Evolutionary conservation across 2,113 vertebrate genomes (phyloP), one percentile per base, ranked within the genome.

Genomic region (Etheostoma cragini): DNA sequence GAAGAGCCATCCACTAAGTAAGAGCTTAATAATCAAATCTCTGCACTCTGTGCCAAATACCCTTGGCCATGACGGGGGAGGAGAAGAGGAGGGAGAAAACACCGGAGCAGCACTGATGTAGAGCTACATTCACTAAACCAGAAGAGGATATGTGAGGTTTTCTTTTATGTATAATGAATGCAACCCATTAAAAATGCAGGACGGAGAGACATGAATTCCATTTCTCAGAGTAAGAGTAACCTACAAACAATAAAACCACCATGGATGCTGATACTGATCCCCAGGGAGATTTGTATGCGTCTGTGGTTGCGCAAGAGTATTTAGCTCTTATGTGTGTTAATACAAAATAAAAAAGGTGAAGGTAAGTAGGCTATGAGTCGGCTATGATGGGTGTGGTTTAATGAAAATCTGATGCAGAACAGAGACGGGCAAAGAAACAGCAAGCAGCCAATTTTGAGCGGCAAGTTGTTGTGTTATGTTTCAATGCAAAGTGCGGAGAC

Each of bases 141-240:
- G 49, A 22, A 54, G 2, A 8, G 33, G 42, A 53, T 24, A 38
- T 76, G 38, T 11, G 38, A 0, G 35, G 1, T 10, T 2, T 38
- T 54, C 21, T 52, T 66, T 52, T 72, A 87, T 54, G 67, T 66
- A 81, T 87, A 83, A 93, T 81, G 76, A 85, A 89, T 89, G 77
- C 15, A 17, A 38, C 17, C 46, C 35, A 88, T 91, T 77, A 91
- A 91, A 90, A 85, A 91, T 89, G 86, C 88, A 91, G 15, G 35
- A 60, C 45, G 17, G 0, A 33, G 60, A 58, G 72, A 87, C 22
- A 46, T 66, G 70, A 82, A 68, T 65, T 81, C 45, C 42, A 65
- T 65, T 52, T 78, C 78, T 73, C 57, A 35, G 69, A 82, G 78
- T 60, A 38, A 63, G 49, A 66, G 15, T 84, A 87, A 88, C 82